Base-by-base conservation (phyloP, 1,140 invertebrate genomes). In the Pogonomyrmex californicus region DNA sequence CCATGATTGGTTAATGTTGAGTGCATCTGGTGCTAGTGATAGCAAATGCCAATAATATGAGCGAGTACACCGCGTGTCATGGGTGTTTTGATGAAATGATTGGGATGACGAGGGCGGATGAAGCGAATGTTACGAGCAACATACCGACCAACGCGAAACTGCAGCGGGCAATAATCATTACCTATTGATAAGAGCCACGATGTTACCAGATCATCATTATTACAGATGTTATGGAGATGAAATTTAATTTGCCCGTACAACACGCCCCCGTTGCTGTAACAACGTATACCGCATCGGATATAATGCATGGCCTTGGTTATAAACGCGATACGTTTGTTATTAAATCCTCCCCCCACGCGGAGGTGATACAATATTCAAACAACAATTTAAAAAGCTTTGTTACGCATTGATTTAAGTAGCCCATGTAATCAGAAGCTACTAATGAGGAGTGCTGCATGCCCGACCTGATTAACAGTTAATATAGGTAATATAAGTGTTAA, bases 201-300 rank as follows among this genome's bases (percentile, higher is more conserved):
- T 10, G 51, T 82, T 88, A 85, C 30, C 81, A 77, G 60, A 87
- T 79, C 77, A 89, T 77, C 47, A 30, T 89, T 71, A 82, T 58
- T 71, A 70, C 47, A 70, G 78, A 85, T 41, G 71, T 33, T 87
- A 87, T 76, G 51, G 77, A 41, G 73, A 75, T 47, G 63, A 82
- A 87, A 87, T 88, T 88, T 77, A 87, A 88, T 87, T 88, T 87
- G 49, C 41, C 14, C 86, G 51, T 83, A 23, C 65, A 76, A 56
- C 58, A 47, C 56, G 47, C 49, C 58, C 36, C 17, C 41, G 30
- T 70, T 33, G 41, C 38, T 23, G 41, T 49, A 82, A 79, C 41
- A 23, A 23, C 23, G 23, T 23, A 58, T 75, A 75, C 36, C 71
- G n/a, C 38, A 14, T 4, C 79, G 30, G 23, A 78, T 60, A 81